Evolutionary conservation across 2,797 vertebrate genomes (phyloP).

Genomic region (Girardinus metallicus): DNA sequence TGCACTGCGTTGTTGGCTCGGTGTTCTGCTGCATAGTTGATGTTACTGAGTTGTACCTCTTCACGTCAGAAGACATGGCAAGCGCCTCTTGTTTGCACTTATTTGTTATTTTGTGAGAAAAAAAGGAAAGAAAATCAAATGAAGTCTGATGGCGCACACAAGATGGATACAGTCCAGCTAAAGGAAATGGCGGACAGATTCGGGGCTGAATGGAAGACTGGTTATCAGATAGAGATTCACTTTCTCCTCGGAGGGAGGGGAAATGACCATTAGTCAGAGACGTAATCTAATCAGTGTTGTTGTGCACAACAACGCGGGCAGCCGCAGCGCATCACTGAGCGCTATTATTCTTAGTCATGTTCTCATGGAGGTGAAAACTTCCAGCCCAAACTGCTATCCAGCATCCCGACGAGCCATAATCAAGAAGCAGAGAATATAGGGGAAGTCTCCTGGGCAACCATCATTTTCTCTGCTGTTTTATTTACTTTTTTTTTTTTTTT

Average conservation of each 20-base stretch:
- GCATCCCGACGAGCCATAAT: slow-evolving; percentile 9
- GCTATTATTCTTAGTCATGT: slow-evolving; percentile 78
- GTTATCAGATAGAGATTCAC: slow-evolving; percentile 77
- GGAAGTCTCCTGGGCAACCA: slow-evolving; percentile 8
- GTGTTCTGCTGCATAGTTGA: slow-evolving; percentile 14
- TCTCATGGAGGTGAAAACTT: slow-evolving; percentile 52
- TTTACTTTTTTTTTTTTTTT: background rate
- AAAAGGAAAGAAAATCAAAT: slow-evolving; percentile 34
- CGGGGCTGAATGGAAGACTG: slow-evolving; percentile 63
- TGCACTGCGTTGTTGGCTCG: slow-evolving; percentile 31
- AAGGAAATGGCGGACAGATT: slow-evolving; percentile 56
- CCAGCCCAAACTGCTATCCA: slow-evolving; percentile 22
- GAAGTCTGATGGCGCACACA: slow-evolving; percentile 45
- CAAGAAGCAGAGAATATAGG: background rate
- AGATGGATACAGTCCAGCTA: slow-evolving; percentile 54
- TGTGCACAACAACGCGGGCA: slow-evolving; percentile 70
- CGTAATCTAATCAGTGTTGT: slow-evolving; percentile 78
- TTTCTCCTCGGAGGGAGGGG: slow-evolving; percentile 70
- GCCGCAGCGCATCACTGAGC: slow-evolving; percentile 60
- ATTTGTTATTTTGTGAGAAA: slow-evolving; percentile 11
- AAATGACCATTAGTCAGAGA: slow-evolving; percentile 77
- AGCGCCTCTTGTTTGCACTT: background rate
- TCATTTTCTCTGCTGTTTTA: slow-evolving; percentile 35
- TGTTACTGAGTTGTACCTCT: background rate
- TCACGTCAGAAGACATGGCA: background rate